A percentile compares a stretch with the other conserved stretches of the same genome.
Conservation (phyloP, 2,797 vertebrate genomes). For the Okamejei kenojei region DNA sequence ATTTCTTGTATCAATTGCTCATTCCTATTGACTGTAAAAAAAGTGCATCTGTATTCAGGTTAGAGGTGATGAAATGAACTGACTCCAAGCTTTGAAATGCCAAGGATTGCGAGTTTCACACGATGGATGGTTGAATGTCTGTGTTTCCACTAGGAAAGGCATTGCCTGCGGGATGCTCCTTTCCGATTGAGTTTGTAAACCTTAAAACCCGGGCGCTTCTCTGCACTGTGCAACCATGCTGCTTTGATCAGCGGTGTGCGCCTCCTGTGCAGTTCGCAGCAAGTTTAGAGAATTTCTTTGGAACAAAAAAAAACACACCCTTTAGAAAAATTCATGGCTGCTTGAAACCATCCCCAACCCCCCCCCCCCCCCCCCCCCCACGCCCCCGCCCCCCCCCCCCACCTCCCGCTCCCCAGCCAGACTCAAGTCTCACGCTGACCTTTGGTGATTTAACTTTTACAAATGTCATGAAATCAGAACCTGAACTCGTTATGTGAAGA, state of each 20-base stretch:
- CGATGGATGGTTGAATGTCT: neutral
- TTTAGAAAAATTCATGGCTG: slow-evolving; percentile 34
- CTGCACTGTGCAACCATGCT: neutral
- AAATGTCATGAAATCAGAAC: slow-evolving; percentile 5
- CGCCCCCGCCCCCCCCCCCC: too few relatives aligned
- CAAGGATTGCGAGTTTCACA: neutral
- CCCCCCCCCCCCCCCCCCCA: too few relatives aligned
- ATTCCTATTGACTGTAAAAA: neutral
- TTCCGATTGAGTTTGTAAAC: neutral
- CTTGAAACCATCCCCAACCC: slow-evolving; percentile 27
- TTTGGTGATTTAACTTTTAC: slow-evolving; percentile 33
- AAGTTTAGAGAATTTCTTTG: neutral
- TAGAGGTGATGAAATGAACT: neutral
- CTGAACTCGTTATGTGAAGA: neutral
- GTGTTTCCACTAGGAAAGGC: neutral
- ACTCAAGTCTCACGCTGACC: neutral
- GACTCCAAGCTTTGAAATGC: neutral
- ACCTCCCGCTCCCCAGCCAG: neutral
- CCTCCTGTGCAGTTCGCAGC: neutral
- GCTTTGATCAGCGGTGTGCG: neutral
- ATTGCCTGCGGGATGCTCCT: neutral
- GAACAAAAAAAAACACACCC: slow-evolving; percentile 3
- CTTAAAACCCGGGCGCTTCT: neutral
- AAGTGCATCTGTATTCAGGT: neutral
- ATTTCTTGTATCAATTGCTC: neutral